These are phyloP conservation scores for Calidris pugnax DNA, from an alignment of 2,113 vertebrate genomes.

Conservation along the genomic window DNA sequence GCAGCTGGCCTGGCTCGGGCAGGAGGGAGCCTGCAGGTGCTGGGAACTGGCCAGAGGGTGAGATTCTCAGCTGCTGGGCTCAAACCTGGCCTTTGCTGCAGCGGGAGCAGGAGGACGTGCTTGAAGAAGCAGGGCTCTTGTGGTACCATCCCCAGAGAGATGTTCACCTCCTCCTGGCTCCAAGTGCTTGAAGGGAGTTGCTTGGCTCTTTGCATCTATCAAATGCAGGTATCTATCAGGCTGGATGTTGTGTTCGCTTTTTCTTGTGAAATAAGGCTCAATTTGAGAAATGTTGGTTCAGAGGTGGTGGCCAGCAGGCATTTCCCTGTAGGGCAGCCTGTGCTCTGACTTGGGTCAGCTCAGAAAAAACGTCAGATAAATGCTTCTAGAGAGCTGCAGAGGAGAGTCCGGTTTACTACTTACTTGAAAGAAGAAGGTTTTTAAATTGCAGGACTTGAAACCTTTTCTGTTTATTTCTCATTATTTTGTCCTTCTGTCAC, in stretches of 20 bases:
- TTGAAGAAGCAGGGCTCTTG: too few species aligned
- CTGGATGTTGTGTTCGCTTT: background rate
- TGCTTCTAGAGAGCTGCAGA: background rate
- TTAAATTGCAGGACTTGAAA: background rate
- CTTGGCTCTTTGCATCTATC: background rate
- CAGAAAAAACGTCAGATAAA: background rate
- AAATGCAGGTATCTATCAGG: background rate
- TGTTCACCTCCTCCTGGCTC: background rate
- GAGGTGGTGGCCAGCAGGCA: background rate
- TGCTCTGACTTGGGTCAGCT: background rate
- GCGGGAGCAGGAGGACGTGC: too few species aligned
- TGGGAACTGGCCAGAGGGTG: background rate
- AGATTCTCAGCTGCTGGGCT: too few species aligned
- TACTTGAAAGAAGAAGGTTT: background rate
- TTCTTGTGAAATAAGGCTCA: background rate
- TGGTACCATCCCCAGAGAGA: background rate
- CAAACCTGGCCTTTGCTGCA: too few species aligned
- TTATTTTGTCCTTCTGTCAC: background rate
- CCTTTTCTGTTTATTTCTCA: background rate
- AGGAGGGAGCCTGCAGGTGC: slow-evolving; percentile 23
- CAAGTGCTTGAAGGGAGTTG: background rate
- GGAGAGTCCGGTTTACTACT: background rate
- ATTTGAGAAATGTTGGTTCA: background rate
- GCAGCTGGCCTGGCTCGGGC: background rate
- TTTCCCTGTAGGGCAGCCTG: background rate